Conservation (phyloP, 2,113 vertebrate genomes). For the Nesoenas mayeri region DNA sequence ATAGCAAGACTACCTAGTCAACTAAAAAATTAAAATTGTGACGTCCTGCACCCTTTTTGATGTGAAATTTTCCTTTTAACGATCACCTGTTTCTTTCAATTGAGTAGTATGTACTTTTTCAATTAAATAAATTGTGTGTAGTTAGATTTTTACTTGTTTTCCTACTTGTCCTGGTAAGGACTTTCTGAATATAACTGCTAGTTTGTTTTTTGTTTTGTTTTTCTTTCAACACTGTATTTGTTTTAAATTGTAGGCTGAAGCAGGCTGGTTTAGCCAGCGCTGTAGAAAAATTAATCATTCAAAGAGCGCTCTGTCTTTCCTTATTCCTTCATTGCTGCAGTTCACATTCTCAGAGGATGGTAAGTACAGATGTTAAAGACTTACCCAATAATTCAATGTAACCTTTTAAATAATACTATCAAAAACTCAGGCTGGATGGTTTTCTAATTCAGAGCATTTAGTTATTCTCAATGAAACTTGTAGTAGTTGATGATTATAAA, state of each 20-base stretch:
- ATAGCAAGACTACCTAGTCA: not conserved
- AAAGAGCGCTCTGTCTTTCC: conserved; percentile 91
- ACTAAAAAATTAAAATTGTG: not conserved
- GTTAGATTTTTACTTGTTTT: not conserved
- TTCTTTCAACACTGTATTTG: not conserved
- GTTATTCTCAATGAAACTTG: not conserved
- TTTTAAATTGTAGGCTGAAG: conserved; percentile 84
- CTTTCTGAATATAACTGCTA: fast-evolving
- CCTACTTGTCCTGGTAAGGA: not conserved
- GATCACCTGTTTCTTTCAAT: not conserved
- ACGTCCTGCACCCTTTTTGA: not conserved
- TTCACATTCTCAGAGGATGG: conserved; percentile 98
- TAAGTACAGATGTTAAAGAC: conserved; percentile 62
- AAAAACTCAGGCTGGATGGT: not conserved
- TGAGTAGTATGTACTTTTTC: not conserved
- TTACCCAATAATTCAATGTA: not conserved
- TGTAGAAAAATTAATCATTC: conserved; percentile 98
- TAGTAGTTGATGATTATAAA: not conserved
- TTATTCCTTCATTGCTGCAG: conserved; percentile 92
- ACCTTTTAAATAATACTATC: not conserved
- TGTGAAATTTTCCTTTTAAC: not conserved
- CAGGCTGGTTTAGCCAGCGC: conserved; percentile 96
- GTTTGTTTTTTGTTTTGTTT: not conserved
- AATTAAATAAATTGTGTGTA: not conserved
- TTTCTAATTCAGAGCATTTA: not conserved